Percentiles rank a stretch among this genome's conserved stretches.
phyloP scores from a whole-genome alignment of 2,797 vertebrate genomes.

The Anolis apletophallus region DNA sequence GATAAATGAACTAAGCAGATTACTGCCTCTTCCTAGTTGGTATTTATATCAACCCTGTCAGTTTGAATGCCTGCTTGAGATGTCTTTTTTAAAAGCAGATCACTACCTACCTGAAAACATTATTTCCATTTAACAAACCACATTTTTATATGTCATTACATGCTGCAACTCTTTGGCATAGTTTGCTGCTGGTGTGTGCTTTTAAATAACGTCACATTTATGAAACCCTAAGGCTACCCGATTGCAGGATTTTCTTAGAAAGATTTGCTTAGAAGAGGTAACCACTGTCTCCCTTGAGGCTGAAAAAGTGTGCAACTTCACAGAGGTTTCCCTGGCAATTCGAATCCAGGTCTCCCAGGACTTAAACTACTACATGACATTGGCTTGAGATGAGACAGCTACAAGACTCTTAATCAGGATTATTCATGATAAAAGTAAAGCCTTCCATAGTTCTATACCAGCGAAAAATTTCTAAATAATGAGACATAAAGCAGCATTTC shows the following conservation, averaged over 20 bases:
- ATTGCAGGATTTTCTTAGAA: too few relatives aligned
- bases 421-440: not conserved
- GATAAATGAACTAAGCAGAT: rapidly evolving
- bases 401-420: not conserved
- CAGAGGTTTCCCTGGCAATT: too few relatives aligned
- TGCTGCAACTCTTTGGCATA: not conserved
- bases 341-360: too few relatives aligned
- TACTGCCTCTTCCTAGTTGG: not conserved
- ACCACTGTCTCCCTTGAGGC: too few relatives aligned
- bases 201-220: too few relatives aligned
- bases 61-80: not conserved
- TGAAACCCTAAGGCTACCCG: too few relatives aligned
- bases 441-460: not conserved
- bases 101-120: not conserved
- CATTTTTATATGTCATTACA: not conserved
- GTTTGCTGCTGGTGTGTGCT: too few relatives aligned
- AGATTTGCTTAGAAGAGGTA: too few relatives aligned
- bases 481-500: too few relatives aligned
- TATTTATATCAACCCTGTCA: not conserved
- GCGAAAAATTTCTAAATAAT: not conserved
- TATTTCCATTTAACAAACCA: not conserved
- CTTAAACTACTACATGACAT: too few relatives aligned
- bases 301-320: too few relatives aligned
- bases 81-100: not conserved
- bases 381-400: not conserved